Conservation (phyloP, 1,140 invertebrate genomes). For the Episyrphus balteatus region DNA sequence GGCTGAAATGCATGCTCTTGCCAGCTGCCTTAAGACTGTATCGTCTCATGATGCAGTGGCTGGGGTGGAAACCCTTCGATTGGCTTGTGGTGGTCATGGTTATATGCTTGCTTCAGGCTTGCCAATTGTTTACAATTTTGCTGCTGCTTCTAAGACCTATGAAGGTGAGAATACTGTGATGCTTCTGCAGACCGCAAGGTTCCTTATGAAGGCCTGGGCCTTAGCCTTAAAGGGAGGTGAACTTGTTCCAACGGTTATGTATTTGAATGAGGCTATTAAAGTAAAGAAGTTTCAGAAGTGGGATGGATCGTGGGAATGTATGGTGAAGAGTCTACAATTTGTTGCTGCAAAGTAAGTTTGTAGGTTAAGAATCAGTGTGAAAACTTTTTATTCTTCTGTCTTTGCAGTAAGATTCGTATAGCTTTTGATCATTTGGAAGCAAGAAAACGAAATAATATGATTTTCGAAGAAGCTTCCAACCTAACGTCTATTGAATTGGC, state of each 20-base stretch:
- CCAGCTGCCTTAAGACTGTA: constrained; percentile 84
- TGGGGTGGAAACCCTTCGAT: constrained; percentile 66
- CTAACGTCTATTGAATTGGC: constrained; percentile 67
- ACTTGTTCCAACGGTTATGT: constrained; percentile 52
- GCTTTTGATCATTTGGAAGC: constrained; percentile 55
- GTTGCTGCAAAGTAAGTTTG: constrained; percentile 57
- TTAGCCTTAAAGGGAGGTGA: constrained; percentile 42
- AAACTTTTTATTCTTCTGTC: constrained; percentile 10
- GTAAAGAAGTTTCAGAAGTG: constrained; percentile 43
- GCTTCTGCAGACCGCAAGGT: constrained; percentile 77
- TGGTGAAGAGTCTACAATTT: constrained; percentile 51
- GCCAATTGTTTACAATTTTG: constrained; percentile 66
- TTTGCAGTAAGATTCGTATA: constrained; percentile 57
- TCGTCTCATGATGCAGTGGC: constrained; percentile 60
- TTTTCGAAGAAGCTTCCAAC: constrained; percentile 73
- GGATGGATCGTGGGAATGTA: constrained; percentile 50
- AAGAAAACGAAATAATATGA: constrained; percentile 51
- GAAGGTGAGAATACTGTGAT: constrained; percentile 96
- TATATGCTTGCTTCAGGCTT: constrained; percentile 78
- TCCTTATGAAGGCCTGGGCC: constrained; percentile 61
- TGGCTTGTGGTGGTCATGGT: constrained; percentile 88
- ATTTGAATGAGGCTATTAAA: constrained; percentile 41
- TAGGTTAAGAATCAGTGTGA: not conserved
- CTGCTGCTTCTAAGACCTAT: constrained; percentile 84
- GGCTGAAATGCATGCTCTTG: constrained; percentile 80